Conservation (phyloP, 1,140 invertebrate genomes). For the Atta cephalotes region DNA sequence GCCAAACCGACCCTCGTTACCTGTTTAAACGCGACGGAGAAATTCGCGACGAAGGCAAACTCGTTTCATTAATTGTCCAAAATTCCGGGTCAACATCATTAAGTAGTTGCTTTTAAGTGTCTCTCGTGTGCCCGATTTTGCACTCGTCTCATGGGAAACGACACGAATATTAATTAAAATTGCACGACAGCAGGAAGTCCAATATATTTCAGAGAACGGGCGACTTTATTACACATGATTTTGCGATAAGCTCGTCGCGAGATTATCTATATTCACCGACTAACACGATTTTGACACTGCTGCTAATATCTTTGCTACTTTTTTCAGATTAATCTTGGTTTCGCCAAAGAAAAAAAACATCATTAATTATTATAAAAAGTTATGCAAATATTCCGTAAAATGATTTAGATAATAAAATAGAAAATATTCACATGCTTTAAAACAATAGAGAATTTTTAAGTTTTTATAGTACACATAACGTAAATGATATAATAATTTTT, state of each 20-base stretch:
- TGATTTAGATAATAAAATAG: neutral
- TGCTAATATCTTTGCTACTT: neutral
- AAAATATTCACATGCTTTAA: neutral
- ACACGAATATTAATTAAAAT: constrained; percentile 49
- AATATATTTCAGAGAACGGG: constrained; percentile 46
- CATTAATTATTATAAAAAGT: neutral
- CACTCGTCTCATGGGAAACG: constrained; percentile 22
- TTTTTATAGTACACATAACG: neutral
- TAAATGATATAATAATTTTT: neutral
- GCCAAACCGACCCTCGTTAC: constrained; percentile 46
- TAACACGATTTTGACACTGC: constrained; percentile 45
- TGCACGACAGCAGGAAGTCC: constrained; percentile 40
- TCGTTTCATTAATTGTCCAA: constrained; percentile 52
- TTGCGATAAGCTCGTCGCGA: constrained; percentile 38
- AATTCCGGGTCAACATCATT: constrained; percentile 52
- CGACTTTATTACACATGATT: constrained; percentile 55
- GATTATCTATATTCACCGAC: constrained; percentile 39
- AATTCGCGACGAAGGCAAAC: neutral
- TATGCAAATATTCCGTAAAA: neutral
- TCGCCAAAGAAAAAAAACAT: neutral
- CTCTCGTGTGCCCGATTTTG: constrained; percentile 38
- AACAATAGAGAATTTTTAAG: neutral
- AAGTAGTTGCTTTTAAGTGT: constrained; percentile 48
- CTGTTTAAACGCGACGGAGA: constrained; percentile 25
- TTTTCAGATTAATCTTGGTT: neutral